These are phyloP conservation scores for Lordiphosa mommai DNA, from an alignment of 1,140 invertebrate genomes.

Conservation along the genomic window DNA sequence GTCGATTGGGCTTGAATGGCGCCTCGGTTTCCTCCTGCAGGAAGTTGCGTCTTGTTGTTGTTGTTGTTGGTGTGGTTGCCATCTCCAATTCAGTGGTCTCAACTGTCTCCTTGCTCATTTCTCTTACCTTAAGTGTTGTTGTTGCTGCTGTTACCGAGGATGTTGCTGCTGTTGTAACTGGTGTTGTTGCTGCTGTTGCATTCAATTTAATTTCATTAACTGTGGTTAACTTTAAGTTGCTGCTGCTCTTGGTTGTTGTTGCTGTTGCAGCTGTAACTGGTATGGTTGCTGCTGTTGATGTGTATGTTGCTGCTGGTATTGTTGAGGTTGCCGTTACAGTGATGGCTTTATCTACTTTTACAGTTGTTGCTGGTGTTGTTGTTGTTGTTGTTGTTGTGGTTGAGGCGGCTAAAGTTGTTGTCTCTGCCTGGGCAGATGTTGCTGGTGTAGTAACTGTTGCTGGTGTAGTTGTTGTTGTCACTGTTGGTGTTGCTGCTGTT, in stretches of 20 bases:
- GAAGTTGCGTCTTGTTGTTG: constrained; percentile 67
- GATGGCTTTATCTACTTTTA: constrained; percentile 12
- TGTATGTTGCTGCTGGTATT: constrained; percentile 5
- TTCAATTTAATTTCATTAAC: constrained; percentile 32
- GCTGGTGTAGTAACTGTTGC: constrained; percentile 4
- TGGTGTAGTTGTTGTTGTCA: constrained; percentile 5
- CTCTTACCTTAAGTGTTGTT: constrained; percentile 6
- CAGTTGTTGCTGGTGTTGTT: constrained; percentile 10
- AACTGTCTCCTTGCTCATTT: background rate
- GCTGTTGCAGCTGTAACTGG: constrained; percentile 10
- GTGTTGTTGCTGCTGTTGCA: constrained; percentile 22
- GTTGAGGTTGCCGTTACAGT: constrained; percentile 3
- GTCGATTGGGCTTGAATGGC: constrained; percentile 78
- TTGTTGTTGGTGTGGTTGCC: constrained; percentile 9
- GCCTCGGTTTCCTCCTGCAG: constrained; percentile 70
- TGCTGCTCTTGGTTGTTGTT: constrained; percentile 11
- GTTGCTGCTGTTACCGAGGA: constrained; percentile 7
- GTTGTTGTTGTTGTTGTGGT: constrained; percentile 8
- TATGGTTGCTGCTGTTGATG: constrained; percentile 8
- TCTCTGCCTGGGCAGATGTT: constrained; percentile 3
- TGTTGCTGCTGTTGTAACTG: constrained; percentile 13
- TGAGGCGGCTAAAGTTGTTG: background rate
- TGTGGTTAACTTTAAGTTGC: constrained; percentile 23
- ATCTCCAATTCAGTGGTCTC: background rate
- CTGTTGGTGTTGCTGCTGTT: constrained; percentile 10